Conservation (phyloP, 2,888 invertebrate genomes). For the Liposcelis brunnea region DNA sequence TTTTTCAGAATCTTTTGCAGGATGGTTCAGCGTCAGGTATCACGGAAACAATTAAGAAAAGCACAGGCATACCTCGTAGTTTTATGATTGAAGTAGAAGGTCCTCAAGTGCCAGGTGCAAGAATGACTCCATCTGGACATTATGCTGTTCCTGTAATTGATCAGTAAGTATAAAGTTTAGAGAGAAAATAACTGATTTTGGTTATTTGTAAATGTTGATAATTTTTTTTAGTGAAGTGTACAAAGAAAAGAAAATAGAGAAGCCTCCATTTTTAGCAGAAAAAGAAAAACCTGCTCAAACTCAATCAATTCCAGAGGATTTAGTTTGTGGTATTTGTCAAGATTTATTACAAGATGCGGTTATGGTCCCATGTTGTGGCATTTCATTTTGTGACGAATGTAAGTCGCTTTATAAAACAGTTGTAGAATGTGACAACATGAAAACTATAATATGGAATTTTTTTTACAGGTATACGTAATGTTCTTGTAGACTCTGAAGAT, state of each 20-base stretch:
- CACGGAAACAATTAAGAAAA: slow-evolving; percentile 49
- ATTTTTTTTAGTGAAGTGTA: slow-evolving; percentile 51
- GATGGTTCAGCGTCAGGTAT: slow-evolving; percentile 43
- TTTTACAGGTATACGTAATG: slow-evolving; percentile 61
- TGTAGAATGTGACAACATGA: too few relatives aligned
- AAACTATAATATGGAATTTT: too few relatives aligned
- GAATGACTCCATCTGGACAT: slow-evolving; percentile 74
- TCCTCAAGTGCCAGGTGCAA: slow-evolving; percentile 74
- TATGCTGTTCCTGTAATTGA: slow-evolving; percentile 80
- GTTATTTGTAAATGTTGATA: slow-evolving; percentile 8
- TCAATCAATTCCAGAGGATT: slow-evolving; percentile 67
- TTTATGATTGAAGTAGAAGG: slow-evolving; percentile 90
- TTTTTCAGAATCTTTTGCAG: slow-evolving; percentile 22
- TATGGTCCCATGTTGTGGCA: slow-evolving; percentile 95
- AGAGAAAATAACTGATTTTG: neutral
- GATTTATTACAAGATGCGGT: slow-evolving; percentile 90
- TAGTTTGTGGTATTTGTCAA: slow-evolving; percentile 82
- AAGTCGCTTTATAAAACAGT: slow-evolving; percentile 25
- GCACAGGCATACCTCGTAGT: slow-evolving; percentile 93
- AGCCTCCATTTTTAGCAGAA: slow-evolving; percentile 39
- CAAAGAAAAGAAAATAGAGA: slow-evolving; percentile 49
- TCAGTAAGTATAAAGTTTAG: slow-evolving; percentile 39
- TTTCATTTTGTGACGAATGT: slow-evolving; percentile 98
- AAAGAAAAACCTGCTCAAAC: slow-evolving; percentile 30
- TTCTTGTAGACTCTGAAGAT: slow-evolving; percentile 79